Evolutionary conservation across 2,797 vertebrate genomes (phyloP).

Genomic region (Pampus argenteus): DNA sequence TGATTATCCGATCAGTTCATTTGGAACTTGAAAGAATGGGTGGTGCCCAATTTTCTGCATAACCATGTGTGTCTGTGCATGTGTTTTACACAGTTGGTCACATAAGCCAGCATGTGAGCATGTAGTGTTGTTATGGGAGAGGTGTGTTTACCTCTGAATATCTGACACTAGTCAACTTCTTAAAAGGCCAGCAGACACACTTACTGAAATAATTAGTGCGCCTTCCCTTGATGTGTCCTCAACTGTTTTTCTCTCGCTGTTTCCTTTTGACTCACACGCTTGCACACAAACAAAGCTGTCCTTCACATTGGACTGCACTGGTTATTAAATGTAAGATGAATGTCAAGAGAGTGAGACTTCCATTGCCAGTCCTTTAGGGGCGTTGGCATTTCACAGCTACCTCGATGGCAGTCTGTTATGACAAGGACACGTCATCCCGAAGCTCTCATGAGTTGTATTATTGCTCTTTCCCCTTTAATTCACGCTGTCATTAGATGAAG

Average conservation of each 20-base stretch:
- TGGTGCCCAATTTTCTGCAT: conserved; percentile 5
- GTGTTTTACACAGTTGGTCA: conserved; percentile 3
- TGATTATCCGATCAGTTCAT: conserved; percentile 49
- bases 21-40: conserved; percentile 40
- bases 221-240: conserved; percentile 36
- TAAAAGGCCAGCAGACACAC: conserved; percentile 33
- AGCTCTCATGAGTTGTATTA: conserved; percentile 48
- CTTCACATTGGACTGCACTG: conserved; percentile 46
- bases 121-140: neutral
- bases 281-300: conserved; percentile 55
- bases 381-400: conserved; percentile 68
- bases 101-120: neutral
- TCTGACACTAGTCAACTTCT: conserved; percentile 17
- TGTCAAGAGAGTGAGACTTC: conserved; percentile 56
- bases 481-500: conserved; percentile 34
- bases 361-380: conserved; percentile 49
- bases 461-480: conserved; percentile 30
- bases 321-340: conserved; percentile 69
- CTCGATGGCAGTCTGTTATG: conserved; percentile 49
- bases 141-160: conserved; percentile 4
- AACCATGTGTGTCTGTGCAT: neutral
- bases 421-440: conserved; percentile 66
- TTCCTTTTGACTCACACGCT: conserved; percentile 29
- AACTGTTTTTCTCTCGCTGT: conserved; percentile 20
- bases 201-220: conserved; percentile 39